These are phyloP conservation scores for Pollachius pollachius DNA, from an alignment of 2,113 vertebrate genomes.

Conservation along the genomic window DNA sequence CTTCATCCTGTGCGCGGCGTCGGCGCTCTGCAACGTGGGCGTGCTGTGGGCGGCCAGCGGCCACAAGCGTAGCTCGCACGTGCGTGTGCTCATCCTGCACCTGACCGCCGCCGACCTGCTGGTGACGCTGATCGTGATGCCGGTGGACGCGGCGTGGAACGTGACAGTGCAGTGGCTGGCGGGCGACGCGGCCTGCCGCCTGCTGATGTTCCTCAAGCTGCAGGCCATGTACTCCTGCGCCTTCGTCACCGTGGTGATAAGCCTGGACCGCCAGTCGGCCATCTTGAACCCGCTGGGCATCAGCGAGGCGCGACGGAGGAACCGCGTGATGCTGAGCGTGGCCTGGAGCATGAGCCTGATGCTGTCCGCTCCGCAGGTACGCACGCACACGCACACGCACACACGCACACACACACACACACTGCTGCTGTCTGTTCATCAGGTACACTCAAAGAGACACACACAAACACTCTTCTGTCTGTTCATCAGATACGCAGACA, in stretches of 20 bases:
- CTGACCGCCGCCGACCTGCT: conserved; percentile 81
- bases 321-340: conserved; percentile 74
- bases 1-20: conserved; percentile 73
- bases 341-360: conserved; percentile 81
- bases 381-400: no score
- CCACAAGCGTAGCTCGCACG: conserved; percentile 75
- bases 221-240: conserved; percentile 86
- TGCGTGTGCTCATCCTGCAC: conserved; percentile 81
- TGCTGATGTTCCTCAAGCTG: conserved; percentile 86
- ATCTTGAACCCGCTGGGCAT: conserved; percentile 81
- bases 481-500: no score
- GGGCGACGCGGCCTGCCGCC: conserved; percentile 77
- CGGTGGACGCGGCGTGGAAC: conserved; percentile 84
- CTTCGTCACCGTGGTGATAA: conserved; percentile 84
- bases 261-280: conserved; percentile 82
- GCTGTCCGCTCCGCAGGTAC: conserved; percentile 81
- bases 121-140: conserved; percentile 84
- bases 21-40: conserved; percentile 73
- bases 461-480: no score
- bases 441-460: no score
- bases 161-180: conserved; percentile 85
- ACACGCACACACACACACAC: no score
- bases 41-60: conserved; percentile 74
- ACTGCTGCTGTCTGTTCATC: no score
- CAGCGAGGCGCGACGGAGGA: conserved; percentile 74